These are phyloP conservation scores for Heliconius hortense DNA, from an alignment of 2,888 invertebrate species.

Conservation along the genomic window DNA sequence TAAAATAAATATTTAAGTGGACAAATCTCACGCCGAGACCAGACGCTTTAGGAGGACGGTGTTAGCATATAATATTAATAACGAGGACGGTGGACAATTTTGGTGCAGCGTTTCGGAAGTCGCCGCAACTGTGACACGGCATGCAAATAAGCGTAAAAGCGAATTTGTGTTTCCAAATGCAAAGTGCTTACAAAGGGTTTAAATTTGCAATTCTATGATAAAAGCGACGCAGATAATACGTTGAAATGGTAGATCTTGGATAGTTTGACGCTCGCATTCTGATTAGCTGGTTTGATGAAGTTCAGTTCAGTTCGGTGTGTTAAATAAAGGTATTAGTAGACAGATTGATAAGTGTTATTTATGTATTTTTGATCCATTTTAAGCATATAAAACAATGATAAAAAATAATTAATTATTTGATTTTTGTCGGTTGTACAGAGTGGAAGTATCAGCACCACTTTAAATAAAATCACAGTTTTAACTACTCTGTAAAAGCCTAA, in stretches of 20 bases:
- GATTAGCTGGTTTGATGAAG: slow-evolving; percentile 39
- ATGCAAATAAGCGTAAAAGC: slow-evolving; percentile 80
- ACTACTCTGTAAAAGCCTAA: too few species aligned
- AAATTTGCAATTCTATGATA: slow-evolving; percentile 81
- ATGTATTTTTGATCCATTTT: too few species aligned
- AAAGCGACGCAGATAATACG: slow-evolving; percentile 73
- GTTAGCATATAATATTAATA: slow-evolving; percentile 50
- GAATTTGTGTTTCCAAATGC: slow-evolving; percentile 79
- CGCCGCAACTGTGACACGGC: slow-evolving; percentile 67
- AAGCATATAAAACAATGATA: too few species aligned
- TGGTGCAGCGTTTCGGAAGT: slow-evolving; percentile 64
- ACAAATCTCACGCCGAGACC: slow-evolving; percentile 30
- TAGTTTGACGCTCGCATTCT: slow-evolving; percentile 54
- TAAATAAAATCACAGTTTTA: too few species aligned
- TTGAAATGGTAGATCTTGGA: slow-evolving; percentile 69
- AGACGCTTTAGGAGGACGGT: slow-evolving; percentile 42
- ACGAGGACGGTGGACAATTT: slow-evolving; percentile 48
- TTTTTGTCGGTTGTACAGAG: too few species aligned
- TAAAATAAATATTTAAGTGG: slow-evolving; percentile 27
- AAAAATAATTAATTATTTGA: too few species aligned
- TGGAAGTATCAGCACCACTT: too few species aligned
- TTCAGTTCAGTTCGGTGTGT: too few species aligned
- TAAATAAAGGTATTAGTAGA: too few species aligned
- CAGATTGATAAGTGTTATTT: too few species aligned
- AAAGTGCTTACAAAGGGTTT: slow-evolving; percentile 79